Base-by-base conservation (phyloP, 2,888 invertebrate species). In the Stenolophus ochropezus region DNA sequence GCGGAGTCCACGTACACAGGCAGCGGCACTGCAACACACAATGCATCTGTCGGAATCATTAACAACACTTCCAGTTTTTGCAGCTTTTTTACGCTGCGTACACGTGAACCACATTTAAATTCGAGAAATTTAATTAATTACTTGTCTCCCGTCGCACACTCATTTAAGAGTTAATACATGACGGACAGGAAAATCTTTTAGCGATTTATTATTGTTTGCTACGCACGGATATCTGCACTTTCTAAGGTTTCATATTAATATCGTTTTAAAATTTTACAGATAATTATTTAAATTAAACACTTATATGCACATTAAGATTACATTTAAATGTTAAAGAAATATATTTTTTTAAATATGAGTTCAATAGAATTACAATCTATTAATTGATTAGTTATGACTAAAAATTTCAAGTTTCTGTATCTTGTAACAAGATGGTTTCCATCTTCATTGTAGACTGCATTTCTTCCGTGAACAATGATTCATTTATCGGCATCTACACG, bases 1-100 rank as follows among this genome's bases (percentile, higher is more conserved):
- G 33, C 61, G 5, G 8, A 20, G 14, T 16, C 23, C 61, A 61
- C 25, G n/a, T 23, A 25, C 61, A 78, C 65, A 65, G n/a, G n/a
- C n/a, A n/a, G n/a, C n/a, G n/a, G n/a, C n/a, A n/a, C n/a, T n/a
- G n/a, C n/a, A 49, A 79, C 33, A 42, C 23, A 47, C 77, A 61
- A 56, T 77, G 47, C 33, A 61, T 77, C 77, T 58, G 58, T 33
- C 14, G 20, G 61, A 21, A 47, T 61, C 77, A 77, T 77, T 61
- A 77, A 61, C 61, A 58, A 77, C 61, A 33, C 23, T 77, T 61
- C 61, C 20, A 56, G 18, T 76, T 56, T 76, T 76, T 74, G 61
- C 61, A 23, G 0, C 11, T 3, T 61, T 14, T 25, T 61, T n/a
- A 14, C n/a, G 11, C 51, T 23, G 23, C n/a, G 21, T 14, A 23